Percentiles rank a stretch among this genome's conserved stretches.
These are phyloP conservation scores for Melinopterus prodromus DNA, from an alignment of 2,888 invertebrate genomes.

Conservation along the genomic window DNA sequence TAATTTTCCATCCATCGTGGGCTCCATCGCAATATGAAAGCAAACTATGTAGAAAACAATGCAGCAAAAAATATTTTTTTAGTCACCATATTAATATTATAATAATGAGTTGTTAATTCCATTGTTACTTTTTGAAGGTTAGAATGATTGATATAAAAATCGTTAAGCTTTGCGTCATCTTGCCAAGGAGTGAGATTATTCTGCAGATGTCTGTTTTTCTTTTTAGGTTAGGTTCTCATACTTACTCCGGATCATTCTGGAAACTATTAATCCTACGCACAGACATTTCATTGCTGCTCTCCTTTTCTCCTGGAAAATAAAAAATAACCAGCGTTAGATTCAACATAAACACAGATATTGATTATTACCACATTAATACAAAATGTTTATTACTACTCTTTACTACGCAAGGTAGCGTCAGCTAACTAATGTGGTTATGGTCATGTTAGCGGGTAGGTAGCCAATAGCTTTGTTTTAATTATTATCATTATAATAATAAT, in stretches of 20 bases:
- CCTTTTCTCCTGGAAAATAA: conserved; percentile 67
- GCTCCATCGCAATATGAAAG: conserved; percentile 51
- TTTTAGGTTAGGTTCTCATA: conserved; percentile 47
- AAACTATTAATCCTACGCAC: conserved; percentile 86
- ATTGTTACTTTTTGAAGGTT: conserved; percentile 26
- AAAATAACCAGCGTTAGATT: conserved; percentile 38
- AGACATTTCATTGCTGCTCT: conserved; percentile 70
- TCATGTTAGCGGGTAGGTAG: background rate
- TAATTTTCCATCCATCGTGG: background rate
- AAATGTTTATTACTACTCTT: background rate
- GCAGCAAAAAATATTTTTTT: conserved; percentile 12
- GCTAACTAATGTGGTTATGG: background rate
- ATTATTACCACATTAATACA: conserved; percentile 9
- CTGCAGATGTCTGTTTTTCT: conserved; percentile 16
- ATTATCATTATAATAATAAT: too few species aligned
- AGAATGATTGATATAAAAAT: conserved; percentile 24
- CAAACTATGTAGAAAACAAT: conserved; percentile 35
- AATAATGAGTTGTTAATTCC: conserved; percentile 20
- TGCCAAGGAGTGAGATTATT: conserved; percentile 52
- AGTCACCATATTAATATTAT: conserved; percentile 23
- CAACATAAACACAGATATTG: background rate
- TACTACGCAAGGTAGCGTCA: too few species aligned
- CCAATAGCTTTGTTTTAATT: background rate
- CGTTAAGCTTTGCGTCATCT: conserved; percentile 52
- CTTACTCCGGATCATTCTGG: conserved; percentile 89